These are phyloP conservation scores for Vulpes ferrilata DNA, from an alignment of 2,113 vertebrate species.

Conservation along the genomic window DNA sequence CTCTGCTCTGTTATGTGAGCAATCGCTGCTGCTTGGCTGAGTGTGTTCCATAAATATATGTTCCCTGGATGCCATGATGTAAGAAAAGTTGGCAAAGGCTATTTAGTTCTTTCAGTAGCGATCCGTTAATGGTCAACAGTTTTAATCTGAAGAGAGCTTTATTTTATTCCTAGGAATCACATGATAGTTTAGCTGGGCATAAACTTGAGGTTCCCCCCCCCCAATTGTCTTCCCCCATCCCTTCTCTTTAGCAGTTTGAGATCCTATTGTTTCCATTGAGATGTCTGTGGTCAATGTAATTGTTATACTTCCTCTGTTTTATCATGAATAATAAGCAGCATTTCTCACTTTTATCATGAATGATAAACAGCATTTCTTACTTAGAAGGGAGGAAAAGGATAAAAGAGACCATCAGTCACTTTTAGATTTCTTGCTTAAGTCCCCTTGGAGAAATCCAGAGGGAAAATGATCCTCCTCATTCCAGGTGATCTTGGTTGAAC, in stretches of 20 bases:
- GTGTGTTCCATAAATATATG: background rate
- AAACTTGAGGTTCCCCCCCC: background rate
- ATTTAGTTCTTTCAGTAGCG: background rate
- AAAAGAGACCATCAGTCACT: background rate
- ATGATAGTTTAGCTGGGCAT: slow-evolving; percentile 25
- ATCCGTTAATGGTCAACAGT: background rate
- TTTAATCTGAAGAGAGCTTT: background rate
- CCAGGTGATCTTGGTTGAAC: slow-evolving; percentile 94
- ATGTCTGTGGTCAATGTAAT: background rate
- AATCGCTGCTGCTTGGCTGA: background rate
- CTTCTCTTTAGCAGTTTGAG: background rate
- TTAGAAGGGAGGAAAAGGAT: background rate
- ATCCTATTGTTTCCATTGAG: background rate
- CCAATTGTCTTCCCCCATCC: background rate
- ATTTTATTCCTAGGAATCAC: background rate
- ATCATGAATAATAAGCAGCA: background rate
- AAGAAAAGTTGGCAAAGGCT: background rate
- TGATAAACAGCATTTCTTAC: background rate
- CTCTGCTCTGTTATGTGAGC: background rate
- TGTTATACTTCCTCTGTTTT: background rate
- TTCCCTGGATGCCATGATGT: background rate
- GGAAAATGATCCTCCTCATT: slow-evolving; percentile 46
- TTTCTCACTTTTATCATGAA: slow-evolving; percentile 5
- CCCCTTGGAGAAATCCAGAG: slow-evolving; percentile 40
- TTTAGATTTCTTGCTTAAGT: slow-evolving; percentile 40